Conservation (phyloP, 53 echinoderm and acorn worm genomes). For the Patiria pectinifera region DNA sequence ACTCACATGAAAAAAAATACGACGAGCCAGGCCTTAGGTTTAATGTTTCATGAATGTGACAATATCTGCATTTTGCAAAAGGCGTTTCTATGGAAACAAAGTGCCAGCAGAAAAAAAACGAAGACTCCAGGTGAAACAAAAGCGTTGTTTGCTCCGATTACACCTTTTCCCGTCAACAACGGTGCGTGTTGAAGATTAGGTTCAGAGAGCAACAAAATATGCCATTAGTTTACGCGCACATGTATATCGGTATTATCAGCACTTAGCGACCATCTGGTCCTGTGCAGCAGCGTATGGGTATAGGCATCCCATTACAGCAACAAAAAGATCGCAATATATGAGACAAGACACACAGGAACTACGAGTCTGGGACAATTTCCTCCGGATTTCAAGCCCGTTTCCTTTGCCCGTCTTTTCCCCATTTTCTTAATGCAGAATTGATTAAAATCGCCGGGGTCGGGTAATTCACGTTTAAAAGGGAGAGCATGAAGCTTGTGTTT, state of each 20-base stretch:
- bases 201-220: neutral
- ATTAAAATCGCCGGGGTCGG: neutral
- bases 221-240: neutral
- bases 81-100: neutral
- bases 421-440: neutral
- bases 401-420: neutral
- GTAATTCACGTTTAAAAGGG: neutral
- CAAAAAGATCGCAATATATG: neutral
- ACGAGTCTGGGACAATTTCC: neutral
- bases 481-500: neutral
- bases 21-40: too few relatives aligned
- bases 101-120: neutral
- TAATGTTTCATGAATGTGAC: too few relatives aligned
- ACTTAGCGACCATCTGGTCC: neutral
- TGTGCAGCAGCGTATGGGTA: neutral
- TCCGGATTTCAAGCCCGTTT: neutral
- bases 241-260: neutral
- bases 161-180: neutral
- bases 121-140: neutral
- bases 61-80: too few relatives aligned
- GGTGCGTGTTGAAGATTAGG: slow-evolving; percentile 5
- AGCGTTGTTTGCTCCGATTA: neutral
- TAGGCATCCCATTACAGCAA: neutral
- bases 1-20: too few relatives aligned
- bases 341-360: neutral